Evolutionary conservation across 2,797 vertebrate species (phyloP), one percentile per base, ranked within the genome.

Genomic region (Gallinago stenura): DNA sequence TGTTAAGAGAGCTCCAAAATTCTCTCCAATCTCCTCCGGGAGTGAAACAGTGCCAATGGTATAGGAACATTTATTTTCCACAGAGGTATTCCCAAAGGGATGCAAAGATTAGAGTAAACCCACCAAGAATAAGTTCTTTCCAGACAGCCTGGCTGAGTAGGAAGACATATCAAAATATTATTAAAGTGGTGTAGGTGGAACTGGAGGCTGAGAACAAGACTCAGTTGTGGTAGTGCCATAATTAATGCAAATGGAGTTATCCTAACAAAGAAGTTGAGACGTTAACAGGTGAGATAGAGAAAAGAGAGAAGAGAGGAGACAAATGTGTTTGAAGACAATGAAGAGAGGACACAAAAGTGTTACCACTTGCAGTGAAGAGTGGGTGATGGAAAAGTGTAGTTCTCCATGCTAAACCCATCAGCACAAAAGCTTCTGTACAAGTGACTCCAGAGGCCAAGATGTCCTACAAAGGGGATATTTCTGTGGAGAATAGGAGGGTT

Each of bases 1-100:
- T 96, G 97, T 98, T 96, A 97, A 95, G 95, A 97, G 97, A 97
- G 98, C 97, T 98, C 98, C 97, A 87, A 72, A 83, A 95, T 93
- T 97, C 96, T 96, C 98, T 96, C 97, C 73, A 95, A 28, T 68
- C 96, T 97, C 98, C 98, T 91, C 46, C 3, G 82, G 98, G 98
- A 97, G 87, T 2, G 43, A 64, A 85, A 46, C 33, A 4, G 61
- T 64, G 92, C 70, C 84, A 69, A 7, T 7, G 51, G 57, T 5
- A 41, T 81, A 91, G 91, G 35, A 54, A 77, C 9, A 7, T 30
- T 84, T 20, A 9, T 72, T 92, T 96, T 92, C 89, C 71, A 73
- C 21, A 5, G 70, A 39, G 87, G 65, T 53, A 76, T 95, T 93
- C 91, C 91, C 93, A 2, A 35, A 90, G 75, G 87, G 54, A 33